A percentile compares a stretch with the other conserved stretches of the same genome.
phyloP scores from a whole-genome alignment of 1,140 invertebrate species.

The Aphelinus certus region DNA sequence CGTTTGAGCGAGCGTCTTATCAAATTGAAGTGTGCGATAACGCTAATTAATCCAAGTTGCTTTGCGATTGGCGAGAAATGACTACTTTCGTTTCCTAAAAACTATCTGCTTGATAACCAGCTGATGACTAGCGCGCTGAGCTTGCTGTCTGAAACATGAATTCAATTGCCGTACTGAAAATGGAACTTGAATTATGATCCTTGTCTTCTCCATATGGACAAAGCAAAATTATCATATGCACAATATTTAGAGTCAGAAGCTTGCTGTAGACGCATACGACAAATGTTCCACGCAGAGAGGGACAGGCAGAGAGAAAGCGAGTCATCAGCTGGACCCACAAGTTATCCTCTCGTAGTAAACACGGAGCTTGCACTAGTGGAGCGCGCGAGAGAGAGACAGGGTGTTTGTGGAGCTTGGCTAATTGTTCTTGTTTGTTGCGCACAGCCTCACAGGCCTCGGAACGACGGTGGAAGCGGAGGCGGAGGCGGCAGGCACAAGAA shows the following conservation, averaged over 20 bases:
- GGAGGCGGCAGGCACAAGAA: slow-evolving; percentile 80
- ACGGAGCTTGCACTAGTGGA: slow-evolving; percentile 28
- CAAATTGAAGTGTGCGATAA: neutral
- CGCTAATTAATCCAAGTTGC: neutral
- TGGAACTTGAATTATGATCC: too few relatives aligned
- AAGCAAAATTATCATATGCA: too few relatives aligned
- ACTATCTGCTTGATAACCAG: slow-evolving; percentile 20
- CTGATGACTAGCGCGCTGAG: slow-evolving; percentile 13
- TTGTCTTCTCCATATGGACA: too few relatives aligned
- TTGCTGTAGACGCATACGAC: too few relatives aligned
- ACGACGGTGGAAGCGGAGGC: slow-evolving; percentile 64
- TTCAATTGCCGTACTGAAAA: too few relatives aligned
- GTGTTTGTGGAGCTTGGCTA: too few relatives aligned
- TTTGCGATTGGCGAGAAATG: slow-evolving; percentile 24
- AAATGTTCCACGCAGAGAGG: too few relatives aligned
- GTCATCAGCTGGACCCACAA: neutral
- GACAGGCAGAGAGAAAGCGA: neutral
- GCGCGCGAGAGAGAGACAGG: too few relatives aligned
- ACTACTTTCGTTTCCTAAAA: slow-evolving; percentile 38
- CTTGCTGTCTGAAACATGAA: too few relatives aligned
- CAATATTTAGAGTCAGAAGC: too few relatives aligned
- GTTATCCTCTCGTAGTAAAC: neutral
- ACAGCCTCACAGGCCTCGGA: slow-evolving; percentile 71
- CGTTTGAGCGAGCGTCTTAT: slow-evolving; percentile 4
- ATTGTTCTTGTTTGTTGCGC: neutral